Base-by-base conservation (phyloP, 1,140 invertebrate genomes). In the Notospermus geniculatus region DNA sequence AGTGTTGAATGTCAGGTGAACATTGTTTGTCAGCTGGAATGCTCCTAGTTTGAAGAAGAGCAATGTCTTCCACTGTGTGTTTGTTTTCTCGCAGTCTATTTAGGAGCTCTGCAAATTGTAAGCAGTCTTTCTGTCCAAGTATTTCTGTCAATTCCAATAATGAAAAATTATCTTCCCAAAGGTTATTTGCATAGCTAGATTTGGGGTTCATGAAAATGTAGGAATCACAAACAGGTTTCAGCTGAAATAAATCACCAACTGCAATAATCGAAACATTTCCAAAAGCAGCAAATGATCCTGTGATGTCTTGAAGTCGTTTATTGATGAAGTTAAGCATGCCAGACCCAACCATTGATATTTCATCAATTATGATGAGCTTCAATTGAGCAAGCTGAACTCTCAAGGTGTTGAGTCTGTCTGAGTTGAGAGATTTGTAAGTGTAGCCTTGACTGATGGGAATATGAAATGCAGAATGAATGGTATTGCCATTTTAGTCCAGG, bases 331-430 rank as follows among this genome's bases (percentile, higher is more conserved):
- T 57, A 13, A 71, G 57, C 67, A 67, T 71, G 17, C 39, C 55
- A 32, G 58, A 65, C 4, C 69, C 67, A 55, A 69, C 67, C 67
- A 71, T 69, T 4, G 58, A 69, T n/a, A 69, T 58, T 59, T 71
- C 67, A 63, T 65, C 67, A 19, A 71, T 71, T 13, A 71, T 54
- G 29, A 66, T 30, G 28, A 63, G 17, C 46, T 62, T 56, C 19
- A 59, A 22, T 23, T 17, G 30, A n/a, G 17, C 17, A 15, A 50
- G 54, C 15, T 56, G 59, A 1, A 15, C 54, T 60, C 58, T 25
- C n/a, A 66, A 41, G 50, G 58, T 62, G 43, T 68, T 61, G n/a
- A 70, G 46, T 32, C 60, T 57, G 2, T 62, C 64, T 50, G 57
- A 59, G 29, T 63, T 59, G 11, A 70, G 54, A 28, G 63, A 59